Conservation (phyloP, 2,888 invertebrate species). For the Gandaritis pyraliata region DNA sequence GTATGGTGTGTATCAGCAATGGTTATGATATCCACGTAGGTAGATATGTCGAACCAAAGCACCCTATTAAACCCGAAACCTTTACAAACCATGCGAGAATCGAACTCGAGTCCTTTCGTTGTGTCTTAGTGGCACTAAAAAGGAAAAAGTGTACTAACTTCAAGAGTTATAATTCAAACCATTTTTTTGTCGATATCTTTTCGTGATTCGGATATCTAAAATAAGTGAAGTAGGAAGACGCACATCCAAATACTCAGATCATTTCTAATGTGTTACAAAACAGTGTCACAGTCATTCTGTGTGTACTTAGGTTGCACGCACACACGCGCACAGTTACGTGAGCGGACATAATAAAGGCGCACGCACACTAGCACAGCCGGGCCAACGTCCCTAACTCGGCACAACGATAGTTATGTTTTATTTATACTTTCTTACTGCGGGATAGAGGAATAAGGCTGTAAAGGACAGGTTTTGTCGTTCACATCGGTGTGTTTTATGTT, state of each 20-base stretch:
- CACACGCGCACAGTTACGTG: slow-evolving; percentile 61
- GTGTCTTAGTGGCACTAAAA: too few species aligned
- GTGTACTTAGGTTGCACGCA: slow-evolving; percentile 74
- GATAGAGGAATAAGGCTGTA: slow-evolving; percentile 55
- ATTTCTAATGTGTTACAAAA: slow-evolving; percentile 34
- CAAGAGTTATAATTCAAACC: too few species aligned
- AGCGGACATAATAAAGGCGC: slow-evolving; percentile 59
- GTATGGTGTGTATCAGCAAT: too few species aligned
- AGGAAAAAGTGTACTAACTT: too few species aligned
- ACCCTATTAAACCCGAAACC: too few species aligned
- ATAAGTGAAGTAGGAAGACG: not conserved
- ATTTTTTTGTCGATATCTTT: too few species aligned
- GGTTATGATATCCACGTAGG: too few species aligned
- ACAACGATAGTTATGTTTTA: slow-evolving; percentile 76
- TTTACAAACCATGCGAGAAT: too few species aligned
- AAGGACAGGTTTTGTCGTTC: slow-evolving; percentile 45
- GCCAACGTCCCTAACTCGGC: slow-evolving; percentile 78
- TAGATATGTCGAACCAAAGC: too few species aligned
- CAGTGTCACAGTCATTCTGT: slow-evolving; percentile 55
- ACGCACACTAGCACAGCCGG: slow-evolving; percentile 60
- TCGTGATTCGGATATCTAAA: too few species aligned
- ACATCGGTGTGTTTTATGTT: not conserved
- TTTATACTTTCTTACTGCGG: slow-evolving; percentile 80
- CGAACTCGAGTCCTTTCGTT: too few species aligned
- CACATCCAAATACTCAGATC: not conserved